phyloP scores from a whole-genome alignment of 2,888 invertebrate genomes.

The Sericinus montela region DNA sequence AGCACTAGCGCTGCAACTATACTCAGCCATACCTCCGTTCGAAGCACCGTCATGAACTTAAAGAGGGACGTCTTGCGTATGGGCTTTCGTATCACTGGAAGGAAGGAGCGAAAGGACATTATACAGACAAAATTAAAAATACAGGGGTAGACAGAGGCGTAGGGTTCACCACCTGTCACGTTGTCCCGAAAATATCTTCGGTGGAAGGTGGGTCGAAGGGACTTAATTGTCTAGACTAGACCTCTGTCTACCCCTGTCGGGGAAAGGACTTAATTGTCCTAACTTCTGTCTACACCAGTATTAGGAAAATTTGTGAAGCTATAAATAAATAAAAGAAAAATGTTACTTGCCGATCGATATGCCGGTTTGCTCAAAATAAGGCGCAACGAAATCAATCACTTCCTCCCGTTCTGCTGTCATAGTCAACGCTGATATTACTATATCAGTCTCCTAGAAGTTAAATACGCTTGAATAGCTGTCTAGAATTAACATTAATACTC shows the following conservation, averaged over 20 bases:
- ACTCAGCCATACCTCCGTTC: constrained; percentile 92
- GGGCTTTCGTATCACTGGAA: constrained; percentile 89
- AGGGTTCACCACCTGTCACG: too few relatives aligned
- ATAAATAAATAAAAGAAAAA: too few relatives aligned
- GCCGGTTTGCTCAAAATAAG: constrained; percentile 95
- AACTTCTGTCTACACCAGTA: too few relatives aligned
- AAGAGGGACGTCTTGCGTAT: constrained; percentile 89
- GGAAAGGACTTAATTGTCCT: too few relatives aligned
- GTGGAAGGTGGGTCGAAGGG: too few relatives aligned
- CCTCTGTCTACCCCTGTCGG: too few relatives aligned
- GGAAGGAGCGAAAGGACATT: neutral
- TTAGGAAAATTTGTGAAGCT: too few relatives aligned
- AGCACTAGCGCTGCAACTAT: constrained; percentile 90
- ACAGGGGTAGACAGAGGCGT: too few relatives aligned
- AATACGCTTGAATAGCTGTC: too few relatives aligned
- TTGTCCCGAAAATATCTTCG: too few relatives aligned
- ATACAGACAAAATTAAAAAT: neutral
- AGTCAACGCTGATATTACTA: constrained; percentile 89
- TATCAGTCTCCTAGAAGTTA: constrained; percentile 85
- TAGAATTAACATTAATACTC: too few relatives aligned
- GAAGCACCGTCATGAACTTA: constrained; percentile 95
- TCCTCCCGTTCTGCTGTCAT: constrained; percentile 96
- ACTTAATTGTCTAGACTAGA: too few relatives aligned
- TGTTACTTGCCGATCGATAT: constrained; percentile 86
- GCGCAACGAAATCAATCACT: constrained; percentile 93